Base-by-base conservation (phyloP, 2,888 invertebrate species). In the Cosmia pyralina region DNA sequence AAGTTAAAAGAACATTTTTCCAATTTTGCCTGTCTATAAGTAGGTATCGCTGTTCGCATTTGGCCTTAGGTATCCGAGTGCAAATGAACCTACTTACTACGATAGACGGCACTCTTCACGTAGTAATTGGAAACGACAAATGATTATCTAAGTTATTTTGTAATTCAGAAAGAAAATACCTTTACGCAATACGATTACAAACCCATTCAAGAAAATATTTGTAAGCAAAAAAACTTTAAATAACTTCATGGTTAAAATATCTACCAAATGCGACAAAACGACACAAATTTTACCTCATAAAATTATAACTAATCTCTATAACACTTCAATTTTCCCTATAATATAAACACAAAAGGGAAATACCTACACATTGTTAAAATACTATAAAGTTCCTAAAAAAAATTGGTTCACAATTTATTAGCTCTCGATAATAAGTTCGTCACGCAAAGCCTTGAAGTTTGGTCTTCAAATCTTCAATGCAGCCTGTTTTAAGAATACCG, bases 381-480 rank as follows among this genome's bases (percentile, higher is more conserved):
- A 69, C 2, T 13, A n/a, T 22, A 63, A 17, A 22, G 22, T 48
- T 52, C 15, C 2, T 19, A 13, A 59, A 28, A 62, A 50, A 69
- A 67, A 66, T 13, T 34, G 38, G 44, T 70, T 58, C 28, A 68
- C 34, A 77, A 66, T 73, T 66, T 41, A 69, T 79, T 76, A 82
- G 73, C 17, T 55, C 34, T 72, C 19, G 62, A 79, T 82, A 76
- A 53, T 65, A 70, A 65, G 67, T 65, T 74, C 62, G 44, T 58
- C 57, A 64, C n/a, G 11, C 57, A 38, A 28, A 59, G 58, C 73
- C 85, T 81, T 75, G 78, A 34, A 44, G 17, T 34, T 58, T 75
- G 72, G 46, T 64, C 65, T 71, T 64, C 59, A 63, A 44, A 28
- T 28, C 28, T 28, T 28, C 28, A 28, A 58, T n/a, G n/a, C n/a